These are phyloP conservation scores for Oasisia sp. DNA, from an alignment of 2,888 invertebrate species.

Conservation along the genomic window DNA sequence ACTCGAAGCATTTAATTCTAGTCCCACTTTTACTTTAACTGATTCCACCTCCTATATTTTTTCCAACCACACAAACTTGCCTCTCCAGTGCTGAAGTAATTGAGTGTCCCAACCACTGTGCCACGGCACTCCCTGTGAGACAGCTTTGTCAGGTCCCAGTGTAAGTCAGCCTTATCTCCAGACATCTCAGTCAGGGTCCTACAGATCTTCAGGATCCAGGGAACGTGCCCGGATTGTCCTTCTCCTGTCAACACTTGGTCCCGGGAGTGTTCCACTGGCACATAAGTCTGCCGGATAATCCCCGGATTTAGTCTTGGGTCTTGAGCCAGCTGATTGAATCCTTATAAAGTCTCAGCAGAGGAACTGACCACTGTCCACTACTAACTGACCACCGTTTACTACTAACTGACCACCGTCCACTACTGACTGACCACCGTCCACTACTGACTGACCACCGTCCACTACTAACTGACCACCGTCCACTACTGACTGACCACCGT, in stretches of 20 bases:
- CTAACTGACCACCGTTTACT: too few species aligned
- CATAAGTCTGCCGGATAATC: background rate
- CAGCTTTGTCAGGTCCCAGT: background rate
- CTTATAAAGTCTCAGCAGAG: background rate
- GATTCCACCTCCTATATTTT: too few species aligned
- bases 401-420: too few species aligned
- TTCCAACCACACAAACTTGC: background rate
- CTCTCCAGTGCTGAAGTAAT: background rate
- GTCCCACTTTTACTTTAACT: too few species aligned
- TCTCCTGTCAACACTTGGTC: background rate
- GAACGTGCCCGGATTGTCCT: background rate
- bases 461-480: too few species aligned
- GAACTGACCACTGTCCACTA: constrained; percentile 7
- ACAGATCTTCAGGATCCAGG: background rate
- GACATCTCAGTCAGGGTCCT: background rate
- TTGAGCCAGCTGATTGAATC: background rate
- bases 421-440: too few species aligned
- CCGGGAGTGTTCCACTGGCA: background rate
- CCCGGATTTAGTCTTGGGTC: background rate
- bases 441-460: too few species aligned
- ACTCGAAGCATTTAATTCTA: too few species aligned
- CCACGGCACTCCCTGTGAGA: background rate
- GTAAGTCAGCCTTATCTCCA: background rate
- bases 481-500: too few species aligned
- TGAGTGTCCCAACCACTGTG: background rate